These are phyloP conservation scores for Parazoanthus atlanticus DNA, from an alignment of 92 coral and sea anemone species.

Conservation along the genomic window DNA sequence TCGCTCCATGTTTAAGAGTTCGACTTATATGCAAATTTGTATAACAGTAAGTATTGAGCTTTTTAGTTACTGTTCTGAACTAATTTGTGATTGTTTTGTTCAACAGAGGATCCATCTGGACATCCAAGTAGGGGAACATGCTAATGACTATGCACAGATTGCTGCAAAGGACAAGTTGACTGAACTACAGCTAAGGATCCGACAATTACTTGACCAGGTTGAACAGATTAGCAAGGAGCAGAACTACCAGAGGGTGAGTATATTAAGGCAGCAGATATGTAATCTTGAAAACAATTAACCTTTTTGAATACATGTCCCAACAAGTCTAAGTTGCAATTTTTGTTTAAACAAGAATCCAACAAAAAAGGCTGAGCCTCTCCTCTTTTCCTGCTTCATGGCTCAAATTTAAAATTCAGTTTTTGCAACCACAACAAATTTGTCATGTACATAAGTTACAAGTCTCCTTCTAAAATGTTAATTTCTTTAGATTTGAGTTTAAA, in stretches of 20 bases:
- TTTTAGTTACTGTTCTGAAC: not conserved
- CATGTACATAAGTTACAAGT: too few species aligned
- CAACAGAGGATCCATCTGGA: conserved; percentile 95
- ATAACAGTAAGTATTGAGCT: too few species aligned
- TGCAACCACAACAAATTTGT: not conserved
- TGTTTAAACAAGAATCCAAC: too few species aligned
- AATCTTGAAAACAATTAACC: too few species aligned
- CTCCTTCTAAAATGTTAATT: too few species aligned
- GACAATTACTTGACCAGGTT: conserved; percentile 96
- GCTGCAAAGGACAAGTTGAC: conserved; percentile 98
- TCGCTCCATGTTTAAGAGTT: too few species aligned
- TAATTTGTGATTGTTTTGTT: not conserved
- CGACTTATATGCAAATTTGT: too few species aligned
- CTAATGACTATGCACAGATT: conserved; percentile 97
- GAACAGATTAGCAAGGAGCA: conserved; percentile 99
- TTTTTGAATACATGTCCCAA: too few species aligned
- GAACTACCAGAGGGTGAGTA: conserved; percentile 94
- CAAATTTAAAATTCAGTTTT: not conserved
- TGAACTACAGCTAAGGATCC: conserved; percentile 92
- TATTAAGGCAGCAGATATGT: not conserved
- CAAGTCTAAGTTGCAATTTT: too few species aligned
- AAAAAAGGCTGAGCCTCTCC: too few species aligned
- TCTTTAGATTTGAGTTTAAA: too few species aligned
- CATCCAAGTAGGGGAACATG: conserved; percentile 97
- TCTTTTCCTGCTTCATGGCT: not conserved